A percentile compares a stretch with the other conserved stretches of the same genome.
phyloP scores from a whole-genome alignment of 2,888 invertebrate genomes.

The Drosophila kuntzei region DNA sequence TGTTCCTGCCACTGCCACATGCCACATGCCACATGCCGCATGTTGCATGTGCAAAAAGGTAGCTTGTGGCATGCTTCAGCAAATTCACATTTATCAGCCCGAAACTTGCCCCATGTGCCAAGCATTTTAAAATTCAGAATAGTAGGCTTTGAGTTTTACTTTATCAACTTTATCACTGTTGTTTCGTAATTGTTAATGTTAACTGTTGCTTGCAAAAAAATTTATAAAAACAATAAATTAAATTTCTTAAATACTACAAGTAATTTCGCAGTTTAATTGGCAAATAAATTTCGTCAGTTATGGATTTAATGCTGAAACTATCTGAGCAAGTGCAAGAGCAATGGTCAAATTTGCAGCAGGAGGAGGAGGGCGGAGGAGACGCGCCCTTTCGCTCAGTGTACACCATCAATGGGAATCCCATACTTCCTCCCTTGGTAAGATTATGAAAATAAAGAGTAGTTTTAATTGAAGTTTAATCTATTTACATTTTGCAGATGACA shows the following conservation, averaged over 20 bases:
- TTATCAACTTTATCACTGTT: conserved; percentile 12
- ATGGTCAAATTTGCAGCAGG: neutral
- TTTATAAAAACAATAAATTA: neutral
- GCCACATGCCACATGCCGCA: conserved; percentile 35
- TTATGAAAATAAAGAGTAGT: accelerated
- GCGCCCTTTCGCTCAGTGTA: conserved; percentile 36
- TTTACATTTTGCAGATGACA: conserved; percentile 47
- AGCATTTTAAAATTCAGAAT: conserved; percentile 1
- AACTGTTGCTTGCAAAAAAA: conserved; percentile 10
- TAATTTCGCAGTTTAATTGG: conserved; percentile 16
- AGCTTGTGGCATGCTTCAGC: conserved; percentile 64
- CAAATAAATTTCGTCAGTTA: conserved; percentile 17
- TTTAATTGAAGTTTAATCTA: neutral
- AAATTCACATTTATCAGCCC: conserved; percentile 61
- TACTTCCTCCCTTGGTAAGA: conserved; percentile 63
- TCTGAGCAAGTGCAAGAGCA: conserved; percentile 26
- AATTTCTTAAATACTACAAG: neutral
- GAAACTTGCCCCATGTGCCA: conserved; percentile 4
- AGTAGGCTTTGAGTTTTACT: conserved; percentile 10
- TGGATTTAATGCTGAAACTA: conserved; percentile 52
- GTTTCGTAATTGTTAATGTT: conserved; percentile 24
- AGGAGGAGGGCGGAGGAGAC: neutral
- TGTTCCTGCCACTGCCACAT: conserved; percentile 18
- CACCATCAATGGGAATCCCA: conserved; percentile 44
- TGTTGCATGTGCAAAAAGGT: conserved; percentile 43